Conservation (phyloP, 64 coral and sea anemone species). For the Pachyseris speciosa region DNA sequence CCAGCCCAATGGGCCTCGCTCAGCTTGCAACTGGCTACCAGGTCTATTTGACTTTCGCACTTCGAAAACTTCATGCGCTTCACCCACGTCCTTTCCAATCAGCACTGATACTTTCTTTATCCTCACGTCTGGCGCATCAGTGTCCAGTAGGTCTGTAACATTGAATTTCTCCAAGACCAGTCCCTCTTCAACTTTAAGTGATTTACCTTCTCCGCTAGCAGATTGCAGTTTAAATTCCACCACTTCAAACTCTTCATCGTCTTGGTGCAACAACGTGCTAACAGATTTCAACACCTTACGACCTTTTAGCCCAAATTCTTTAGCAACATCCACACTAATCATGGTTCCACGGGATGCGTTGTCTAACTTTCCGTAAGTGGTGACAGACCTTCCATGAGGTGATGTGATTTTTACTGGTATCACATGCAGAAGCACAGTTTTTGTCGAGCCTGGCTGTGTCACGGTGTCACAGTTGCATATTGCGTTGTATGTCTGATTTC, state of each 20-base stretch:
- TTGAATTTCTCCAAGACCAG: slow-evolving; percentile 48
- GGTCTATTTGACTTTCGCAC: too few species aligned
- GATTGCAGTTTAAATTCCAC: slow-evolving; percentile 42
- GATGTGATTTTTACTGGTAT: slow-evolving; percentile 28
- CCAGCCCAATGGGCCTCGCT: too few species aligned
- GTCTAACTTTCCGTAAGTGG: slow-evolving; percentile 67
- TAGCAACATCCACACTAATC: slow-evolving; percentile 29
- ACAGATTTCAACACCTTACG: slow-evolving; percentile 11
- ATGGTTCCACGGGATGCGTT: slow-evolving; percentile 45
- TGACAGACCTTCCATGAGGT: not conserved
- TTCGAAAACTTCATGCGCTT: too few species aligned
- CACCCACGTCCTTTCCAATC: too few species aligned
- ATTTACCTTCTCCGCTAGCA: slow-evolving; percentile 6
- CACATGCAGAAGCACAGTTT: slow-evolving; percentile 46
- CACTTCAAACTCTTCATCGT: slow-evolving; percentile 46
- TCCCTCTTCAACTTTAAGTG: slow-evolving; percentile 18
- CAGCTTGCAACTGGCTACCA: too few species aligned
- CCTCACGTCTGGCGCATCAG: too few species aligned
- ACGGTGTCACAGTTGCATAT: not conserved
- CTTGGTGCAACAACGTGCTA: not conserved
- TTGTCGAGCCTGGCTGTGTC: not conserved
- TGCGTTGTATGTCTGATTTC: not conserved
- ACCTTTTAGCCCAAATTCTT: slow-evolving; percentile 31
- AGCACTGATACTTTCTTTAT: too few species aligned
- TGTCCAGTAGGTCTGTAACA: slow-evolving; percentile 65